Evolutionary conservation across 92 coral and sea anemone species (phyloP), one percentile per base, ranked within the genome.

Genomic region (Paramuricea clavata): DNA sequence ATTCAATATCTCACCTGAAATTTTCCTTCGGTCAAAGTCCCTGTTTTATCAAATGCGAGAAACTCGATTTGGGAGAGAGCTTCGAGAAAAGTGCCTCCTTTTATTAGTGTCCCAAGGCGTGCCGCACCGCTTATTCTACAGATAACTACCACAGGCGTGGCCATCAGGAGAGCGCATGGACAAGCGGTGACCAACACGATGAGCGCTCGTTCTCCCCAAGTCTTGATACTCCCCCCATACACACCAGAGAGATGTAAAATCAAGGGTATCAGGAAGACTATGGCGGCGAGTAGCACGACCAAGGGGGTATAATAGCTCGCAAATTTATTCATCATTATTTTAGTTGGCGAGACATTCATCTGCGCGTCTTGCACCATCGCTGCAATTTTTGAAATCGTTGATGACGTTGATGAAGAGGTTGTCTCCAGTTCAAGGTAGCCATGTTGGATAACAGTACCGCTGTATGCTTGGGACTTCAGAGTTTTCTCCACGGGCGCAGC

Each of bases 161-260:
- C 88, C 98, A 95, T 95, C 50, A 95, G 97, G 31, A 95, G 88
- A 1, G 98, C 98, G 87, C 98, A 95, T 92, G 98, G 98, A 81
- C 98, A 95, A 3, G 98, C 97, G 32, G 88, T 93, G 83, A 95
- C 98, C 44, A 95, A 86, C 49, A 95, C 76, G 17, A 95, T 94
- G 23, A 95, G 92, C n/a, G 98, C 98, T 70, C 94, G 87, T 44
- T 68, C 73, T 3, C 95, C 97, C 98, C 98, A 95, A 19, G 85
- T 90, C 33, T 68, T 90, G 17, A 95, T 83, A 35, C 93, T 93
- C 21, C 85, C 78, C 56, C 81, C 69, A 77, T 93, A 95, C 6
- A 90, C 93, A 17, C 98, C 98, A 2, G 95, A 88, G 6, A 93
- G 97, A 35, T 95, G 97, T 3, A 95, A 87, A 57, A 95, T 90